Base-by-base conservation (phyloP, 2,113 vertebrate genomes). In the Sula dactylatra region DNA sequence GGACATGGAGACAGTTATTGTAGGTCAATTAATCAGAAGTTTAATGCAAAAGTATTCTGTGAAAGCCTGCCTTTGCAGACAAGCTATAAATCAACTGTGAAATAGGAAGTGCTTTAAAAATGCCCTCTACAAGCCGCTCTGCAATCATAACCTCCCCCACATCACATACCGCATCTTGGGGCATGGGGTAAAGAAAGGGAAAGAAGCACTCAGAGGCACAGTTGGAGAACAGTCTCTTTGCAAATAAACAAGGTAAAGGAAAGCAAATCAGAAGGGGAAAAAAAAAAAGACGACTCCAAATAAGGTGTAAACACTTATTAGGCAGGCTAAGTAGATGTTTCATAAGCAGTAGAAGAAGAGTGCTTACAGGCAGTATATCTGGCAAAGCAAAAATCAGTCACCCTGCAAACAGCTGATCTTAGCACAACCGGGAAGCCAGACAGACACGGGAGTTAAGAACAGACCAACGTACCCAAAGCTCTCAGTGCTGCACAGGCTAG, bases 371-470 rank as follows among this genome's bases (percentile, higher is more conserved):
- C 86, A 81, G 19, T 3, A 1, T 5, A 36, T 16, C 32, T 80
- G 44, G 58, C 62, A 79, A 80, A 80, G 29, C 73, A 69, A 34
- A 34, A 20, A 26, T 5, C 9, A 27, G 44, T 16, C 54, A 52
- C 45, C 20, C 25, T 44, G 34, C 58, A 20, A 72, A 83, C 13
- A 86, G 62, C 47, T 0, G 0, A 67, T 42, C 73, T 66, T 18
- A 78, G 42, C 56, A n/a, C 1, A 1, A 5, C 20, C 0, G 5
- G 36, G 44, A 80, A 56, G 54, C 8, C 3, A 0, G 3, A 17
- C 0, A 4, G 72, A 52, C 36, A 70, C 0, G 0, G 25, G n/a
- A 74, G 13, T 40, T 5, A 22, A 59, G 22, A 6, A 78, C 17
- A 29, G 69, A 62, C 40, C 0, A 0, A 52, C 4, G 1, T 10